phyloP scores from a whole-genome alignment of 2,888 invertebrate species.

The Apodemia zela region DNA sequence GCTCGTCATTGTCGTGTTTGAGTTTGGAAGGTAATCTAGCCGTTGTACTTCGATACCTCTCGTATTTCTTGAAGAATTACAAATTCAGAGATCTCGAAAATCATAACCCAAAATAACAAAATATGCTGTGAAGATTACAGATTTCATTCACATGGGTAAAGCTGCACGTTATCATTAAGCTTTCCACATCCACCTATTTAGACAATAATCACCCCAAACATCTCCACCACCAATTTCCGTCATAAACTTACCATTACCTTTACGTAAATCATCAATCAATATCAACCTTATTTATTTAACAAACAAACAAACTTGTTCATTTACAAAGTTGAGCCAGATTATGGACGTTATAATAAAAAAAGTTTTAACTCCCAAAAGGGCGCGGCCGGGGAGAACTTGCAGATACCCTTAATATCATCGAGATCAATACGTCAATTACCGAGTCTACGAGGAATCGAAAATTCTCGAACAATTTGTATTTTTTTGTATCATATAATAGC shows the following conservation, averaged over 20 bases:
- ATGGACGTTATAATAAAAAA: not conserved
- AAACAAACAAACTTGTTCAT: conserved; percentile 1
- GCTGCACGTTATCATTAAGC: not conserved
- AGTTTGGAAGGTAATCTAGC: not conserved
- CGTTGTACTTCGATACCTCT: not conserved
- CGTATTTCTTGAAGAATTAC: too few species aligned
- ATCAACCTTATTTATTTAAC: not conserved
- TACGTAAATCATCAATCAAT: not conserved
- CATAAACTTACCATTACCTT: not conserved
- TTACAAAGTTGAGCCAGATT: not conserved
- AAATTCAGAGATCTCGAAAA: too few species aligned
- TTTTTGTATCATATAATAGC: not conserved
- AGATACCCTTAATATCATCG: conserved; percentile 4
- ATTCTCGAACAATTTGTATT: not conserved
- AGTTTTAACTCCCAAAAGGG: not conserved
- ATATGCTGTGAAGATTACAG: too few species aligned
- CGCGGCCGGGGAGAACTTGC: not conserved
- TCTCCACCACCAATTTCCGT: too few species aligned
- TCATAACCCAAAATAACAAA: too few species aligned
- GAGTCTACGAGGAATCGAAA: not conserved
- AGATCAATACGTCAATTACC: conserved; percentile 6
- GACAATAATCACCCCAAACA: not conserved
- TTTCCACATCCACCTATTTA: not conserved
- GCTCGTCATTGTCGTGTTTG: too few species aligned
- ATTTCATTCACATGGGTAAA: too few species aligned